Percentiles rank a stretch among this genome's conserved stretches.
Conservation (phyloP, 2,888 invertebrate species). For the Nematopogon swammerdamellus region DNA sequence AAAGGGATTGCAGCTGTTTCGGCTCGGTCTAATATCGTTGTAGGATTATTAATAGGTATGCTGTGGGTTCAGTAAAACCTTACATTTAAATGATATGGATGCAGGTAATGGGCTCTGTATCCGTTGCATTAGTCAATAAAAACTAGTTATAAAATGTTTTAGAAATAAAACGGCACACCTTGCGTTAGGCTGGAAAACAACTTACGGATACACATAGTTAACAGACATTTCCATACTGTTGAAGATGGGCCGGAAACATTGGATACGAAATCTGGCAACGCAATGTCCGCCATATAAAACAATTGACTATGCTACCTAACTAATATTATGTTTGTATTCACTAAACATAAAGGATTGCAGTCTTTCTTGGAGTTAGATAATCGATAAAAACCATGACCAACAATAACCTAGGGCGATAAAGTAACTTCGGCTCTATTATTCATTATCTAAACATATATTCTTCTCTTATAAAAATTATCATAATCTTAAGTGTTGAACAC, state of each 20-base stretch:
- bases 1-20: too few relatives aligned
- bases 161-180: too few relatives aligned
- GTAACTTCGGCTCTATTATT: not conserved
- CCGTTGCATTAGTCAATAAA: too few relatives aligned
- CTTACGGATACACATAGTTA: too few relatives aligned
- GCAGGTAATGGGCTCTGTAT: not conserved
- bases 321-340: not conserved
- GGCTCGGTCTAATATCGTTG: not conserved
- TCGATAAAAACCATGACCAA: not conserved
- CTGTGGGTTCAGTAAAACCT: not conserved
- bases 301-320: not conserved
- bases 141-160: too few relatives aligned
- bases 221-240: too few relatives aligned
- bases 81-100: not conserved
- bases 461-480: not conserved
- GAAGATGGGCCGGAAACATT: too few relatives aligned
- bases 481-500: conserved; percentile 26
- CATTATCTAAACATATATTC: not conserved
- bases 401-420: not conserved
- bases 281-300: not conserved
- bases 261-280: not conserved
- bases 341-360: not conserved
- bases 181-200: too few relatives aligned
- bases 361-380: not conserved
- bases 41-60: too few relatives aligned